These are phyloP conservation scores for Alloscopus bannaensis DNA, from an alignment of 2,888 invertebrate species.

Conservation along the genomic window DNA sequence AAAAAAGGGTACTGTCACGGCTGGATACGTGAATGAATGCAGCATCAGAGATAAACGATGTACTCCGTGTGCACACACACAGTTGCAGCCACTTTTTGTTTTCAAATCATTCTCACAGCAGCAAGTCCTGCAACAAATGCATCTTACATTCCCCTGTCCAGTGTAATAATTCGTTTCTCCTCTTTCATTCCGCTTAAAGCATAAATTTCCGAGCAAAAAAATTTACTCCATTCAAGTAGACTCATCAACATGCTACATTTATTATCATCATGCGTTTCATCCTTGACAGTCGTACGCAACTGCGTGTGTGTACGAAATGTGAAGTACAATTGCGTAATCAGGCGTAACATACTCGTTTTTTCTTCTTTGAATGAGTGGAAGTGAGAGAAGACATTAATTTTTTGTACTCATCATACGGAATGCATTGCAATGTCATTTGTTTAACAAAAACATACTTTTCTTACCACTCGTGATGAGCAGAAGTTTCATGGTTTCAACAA, in stretches of 20 bases:
- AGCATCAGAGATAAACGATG: too few species aligned
- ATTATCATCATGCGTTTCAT: slow-evolving; percentile 17
- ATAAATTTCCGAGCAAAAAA: background rate
- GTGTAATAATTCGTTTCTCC: background rate
- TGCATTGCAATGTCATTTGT: slow-evolving; percentile 36
- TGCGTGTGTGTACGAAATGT: background rate
- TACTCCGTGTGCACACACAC: too few species aligned
- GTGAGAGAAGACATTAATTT: background rate
- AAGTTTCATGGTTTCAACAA: too few species aligned
- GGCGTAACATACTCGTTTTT: background rate
- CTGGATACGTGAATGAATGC: background rate
- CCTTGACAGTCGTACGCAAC: slow-evolving; percentile 12
- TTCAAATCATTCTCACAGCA: too few species aligned
- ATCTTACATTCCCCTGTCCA: background rate
- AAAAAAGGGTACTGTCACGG: slow-evolving; percentile 13
- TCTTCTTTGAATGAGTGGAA: background rate
- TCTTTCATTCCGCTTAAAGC: background rate
- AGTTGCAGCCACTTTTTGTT: too few species aligned
- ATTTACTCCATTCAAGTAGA: background rate
- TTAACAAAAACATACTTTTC: slow-evolving; percentile 17
- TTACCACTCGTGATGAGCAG: background rate
- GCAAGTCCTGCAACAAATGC: too few species aligned
- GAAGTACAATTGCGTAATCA: background rate
- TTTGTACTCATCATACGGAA: slow-evolving; percentile 14
- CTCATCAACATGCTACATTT: slow-evolving; percentile 15